phyloP scores from a whole-genome alignment of 2,113 vertebrate genomes.

The Meriones unguiculatus region DNA sequence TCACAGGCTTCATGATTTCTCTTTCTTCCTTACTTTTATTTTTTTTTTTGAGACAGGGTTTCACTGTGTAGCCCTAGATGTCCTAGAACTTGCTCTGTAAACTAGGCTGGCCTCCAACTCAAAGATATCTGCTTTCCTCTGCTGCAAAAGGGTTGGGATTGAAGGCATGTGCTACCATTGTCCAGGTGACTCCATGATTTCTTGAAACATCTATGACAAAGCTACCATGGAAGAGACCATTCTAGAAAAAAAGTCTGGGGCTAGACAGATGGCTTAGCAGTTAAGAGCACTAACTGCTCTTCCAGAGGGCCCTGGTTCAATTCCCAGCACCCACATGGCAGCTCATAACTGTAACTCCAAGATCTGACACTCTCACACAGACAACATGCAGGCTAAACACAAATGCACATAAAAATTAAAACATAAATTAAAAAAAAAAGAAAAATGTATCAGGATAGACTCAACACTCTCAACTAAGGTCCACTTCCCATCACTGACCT shows the following conservation, averaged over 20 bases:
- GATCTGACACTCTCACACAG: too few relatives aligned
- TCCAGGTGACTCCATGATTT: not conserved
- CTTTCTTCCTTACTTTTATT: not conserved
- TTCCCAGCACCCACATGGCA: too few relatives aligned
- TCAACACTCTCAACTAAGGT: not conserved
- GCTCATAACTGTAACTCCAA: too few relatives aligned
- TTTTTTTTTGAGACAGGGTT: not conserved
- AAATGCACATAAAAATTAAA: too few relatives aligned
- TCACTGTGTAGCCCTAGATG: not conserved
- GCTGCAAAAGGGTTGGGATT: not conserved
- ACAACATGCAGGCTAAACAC: too few relatives aligned
- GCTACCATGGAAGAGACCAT: not conserved
- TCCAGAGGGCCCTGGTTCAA: too few relatives aligned
- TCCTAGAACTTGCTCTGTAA: not conserved
- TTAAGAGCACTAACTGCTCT: too few relatives aligned
- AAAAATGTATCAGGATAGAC: not conserved
- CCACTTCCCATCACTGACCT: constrained; percentile 88
- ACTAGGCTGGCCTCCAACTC: not conserved
- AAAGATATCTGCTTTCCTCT: not conserved
- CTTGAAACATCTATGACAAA: not conserved
- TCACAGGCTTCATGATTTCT: not conserved
- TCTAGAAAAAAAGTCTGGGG: not conserved
- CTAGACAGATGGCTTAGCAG: too few relatives aligned
- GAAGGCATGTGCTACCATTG: not conserved
- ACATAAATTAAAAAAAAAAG: too few relatives aligned